Evolutionary conservation across 2,797 vertebrate species (phyloP).

Genomic region (Artibeus jamaicensis): DNA sequence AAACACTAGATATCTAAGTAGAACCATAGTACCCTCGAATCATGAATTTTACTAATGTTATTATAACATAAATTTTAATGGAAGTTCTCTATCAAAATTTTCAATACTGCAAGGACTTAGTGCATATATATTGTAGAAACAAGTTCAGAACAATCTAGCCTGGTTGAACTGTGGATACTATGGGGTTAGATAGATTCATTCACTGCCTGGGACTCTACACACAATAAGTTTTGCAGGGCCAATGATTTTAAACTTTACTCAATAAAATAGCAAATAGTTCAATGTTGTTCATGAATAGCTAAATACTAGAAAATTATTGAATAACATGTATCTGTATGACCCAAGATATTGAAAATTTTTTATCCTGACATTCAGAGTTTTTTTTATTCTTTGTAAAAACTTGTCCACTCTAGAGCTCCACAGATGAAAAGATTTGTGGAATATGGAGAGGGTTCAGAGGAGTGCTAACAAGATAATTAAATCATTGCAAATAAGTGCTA

Average conservation of each 20-base stretch:
- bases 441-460: conserved; percentile 12
- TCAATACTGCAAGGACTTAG: background rate
- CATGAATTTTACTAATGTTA: background rate
- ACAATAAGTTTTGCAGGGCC: background rate
- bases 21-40: background rate
- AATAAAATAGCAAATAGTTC: background rate
- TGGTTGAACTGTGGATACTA: background rate
- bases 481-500: conserved; percentile 47
- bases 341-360: background rate
- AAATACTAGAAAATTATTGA: background rate
- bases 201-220: background rate
- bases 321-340: background rate
- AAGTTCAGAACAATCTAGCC: background rate
- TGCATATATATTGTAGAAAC: background rate
- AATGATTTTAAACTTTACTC: conserved; percentile 11
- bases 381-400: conserved; percentile 12
- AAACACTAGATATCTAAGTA: background rate
- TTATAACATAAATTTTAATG: background rate
- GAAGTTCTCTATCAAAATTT: background rate
- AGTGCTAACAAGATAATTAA: conserved; percentile 48
- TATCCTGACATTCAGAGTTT: background rate
- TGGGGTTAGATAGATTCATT: background rate
- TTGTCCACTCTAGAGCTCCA: background rate
- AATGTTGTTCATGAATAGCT: background rate
- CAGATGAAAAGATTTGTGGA: background rate